Conservation (phyloP, 2,113 vertebrate species). For the Rhagologus leucostigma region DNA sequence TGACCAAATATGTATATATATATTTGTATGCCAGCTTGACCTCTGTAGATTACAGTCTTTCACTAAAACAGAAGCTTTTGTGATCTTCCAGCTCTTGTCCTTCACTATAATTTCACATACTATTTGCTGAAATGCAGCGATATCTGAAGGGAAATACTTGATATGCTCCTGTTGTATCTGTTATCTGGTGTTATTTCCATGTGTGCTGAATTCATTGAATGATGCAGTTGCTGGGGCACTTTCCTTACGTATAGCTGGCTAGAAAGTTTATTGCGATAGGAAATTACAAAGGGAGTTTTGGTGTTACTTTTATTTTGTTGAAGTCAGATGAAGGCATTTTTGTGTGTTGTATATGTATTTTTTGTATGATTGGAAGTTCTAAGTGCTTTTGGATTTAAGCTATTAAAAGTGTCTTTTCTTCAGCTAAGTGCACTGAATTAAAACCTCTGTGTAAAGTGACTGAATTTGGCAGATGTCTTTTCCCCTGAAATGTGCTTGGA, state of each 20-base stretch:
- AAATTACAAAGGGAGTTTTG: conserved; percentile 1
- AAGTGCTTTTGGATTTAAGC: neutral
- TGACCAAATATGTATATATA: neutral
- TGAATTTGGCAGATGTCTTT: neutral
- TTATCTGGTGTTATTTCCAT: neutral
- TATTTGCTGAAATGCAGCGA: neutral
- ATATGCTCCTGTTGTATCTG: neutral
- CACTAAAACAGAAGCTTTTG: neutral
- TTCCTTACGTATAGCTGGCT: neutral
- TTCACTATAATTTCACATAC: neutral
- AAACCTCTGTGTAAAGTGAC: neutral
- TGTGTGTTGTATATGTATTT: neutral
- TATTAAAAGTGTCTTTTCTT: neutral
- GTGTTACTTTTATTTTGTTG: neutral
- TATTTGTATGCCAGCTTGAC: neutral
- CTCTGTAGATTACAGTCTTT: neutral
- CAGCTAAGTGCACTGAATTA: neutral
- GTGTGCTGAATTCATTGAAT: neutral
- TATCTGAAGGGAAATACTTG: neutral
- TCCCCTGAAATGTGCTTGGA: neutral
- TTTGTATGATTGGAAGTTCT: neutral
- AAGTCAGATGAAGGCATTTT: neutral
- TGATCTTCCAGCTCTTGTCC: neutral
- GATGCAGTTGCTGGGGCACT: neutral
- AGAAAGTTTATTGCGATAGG: neutral